Evolutionary conservation across 2,888 invertebrate genomes (phyloP).

Genomic region (Cephus sareptanus): DNA sequence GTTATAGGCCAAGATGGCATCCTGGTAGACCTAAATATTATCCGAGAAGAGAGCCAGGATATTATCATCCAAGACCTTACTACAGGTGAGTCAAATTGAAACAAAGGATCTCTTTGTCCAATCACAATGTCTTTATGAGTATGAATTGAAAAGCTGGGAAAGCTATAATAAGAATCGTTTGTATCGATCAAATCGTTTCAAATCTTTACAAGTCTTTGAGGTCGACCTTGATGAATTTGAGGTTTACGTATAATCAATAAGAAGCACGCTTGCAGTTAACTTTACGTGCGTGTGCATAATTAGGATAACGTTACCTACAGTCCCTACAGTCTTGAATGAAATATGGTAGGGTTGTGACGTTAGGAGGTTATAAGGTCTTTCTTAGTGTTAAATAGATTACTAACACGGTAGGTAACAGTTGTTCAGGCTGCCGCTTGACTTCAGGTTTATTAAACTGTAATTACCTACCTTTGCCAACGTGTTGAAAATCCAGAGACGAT

Average conservation of each 20-base stretch:
- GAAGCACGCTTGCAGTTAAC: not conserved
- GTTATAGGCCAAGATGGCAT: conserved; percentile 35
- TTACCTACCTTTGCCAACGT: not conserved
- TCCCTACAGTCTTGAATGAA: not conserved
- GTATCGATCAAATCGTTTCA: not conserved
- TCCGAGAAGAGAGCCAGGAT: conserved; percentile 33
- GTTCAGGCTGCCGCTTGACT: not conserved
- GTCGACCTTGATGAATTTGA: not conserved
- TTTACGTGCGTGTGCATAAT: not conserved
- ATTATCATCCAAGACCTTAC: conserved; percentile 26
- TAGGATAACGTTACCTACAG: not conserved
- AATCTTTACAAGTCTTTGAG: not conserved
- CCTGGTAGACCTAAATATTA: conserved; percentile 32
- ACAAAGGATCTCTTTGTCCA: not conserved
- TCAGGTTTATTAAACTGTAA: not conserved
- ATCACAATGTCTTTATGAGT: not conserved
- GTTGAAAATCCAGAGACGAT: not conserved
- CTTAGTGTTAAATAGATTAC: not conserved
- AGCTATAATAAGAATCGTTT: no score
- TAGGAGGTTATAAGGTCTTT: not conserved
- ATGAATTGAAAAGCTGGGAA: not conserved
- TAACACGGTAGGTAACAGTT: not conserved
- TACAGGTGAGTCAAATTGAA: conserved; percentile 30
- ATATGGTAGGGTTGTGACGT: not conserved
- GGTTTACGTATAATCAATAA: not conserved